Evolutionary conservation across 2,113 vertebrate genomes (phyloP).

Genomic region (Cygnus atratus): DNA sequence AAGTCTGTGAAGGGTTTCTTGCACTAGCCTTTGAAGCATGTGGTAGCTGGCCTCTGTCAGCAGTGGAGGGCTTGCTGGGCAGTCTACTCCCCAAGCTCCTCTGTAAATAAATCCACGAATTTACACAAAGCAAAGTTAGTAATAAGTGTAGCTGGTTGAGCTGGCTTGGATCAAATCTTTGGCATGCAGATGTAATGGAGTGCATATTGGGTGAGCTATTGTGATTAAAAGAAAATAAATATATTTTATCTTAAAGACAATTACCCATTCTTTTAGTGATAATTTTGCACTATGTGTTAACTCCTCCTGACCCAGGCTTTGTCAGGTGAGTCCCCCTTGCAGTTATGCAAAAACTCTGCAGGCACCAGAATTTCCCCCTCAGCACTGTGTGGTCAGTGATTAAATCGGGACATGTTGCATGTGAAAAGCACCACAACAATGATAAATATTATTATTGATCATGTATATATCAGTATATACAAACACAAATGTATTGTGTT

Average conservation of each 20-base stretch:
- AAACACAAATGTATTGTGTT: constrained; percentile 30
- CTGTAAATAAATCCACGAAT: constrained; percentile 32
- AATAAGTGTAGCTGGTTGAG: background rate
- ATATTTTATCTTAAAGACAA: constrained; percentile 5
- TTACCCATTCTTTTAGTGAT: background rate
- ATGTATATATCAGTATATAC: constrained; percentile 13
- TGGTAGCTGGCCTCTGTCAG: background rate
- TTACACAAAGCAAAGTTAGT: constrained; percentile 34
- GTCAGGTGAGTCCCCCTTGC: background rate
- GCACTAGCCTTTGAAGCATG: background rate
- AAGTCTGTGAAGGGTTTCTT: background rate
- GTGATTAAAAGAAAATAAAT: constrained; percentile 11
- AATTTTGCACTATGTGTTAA: background rate
- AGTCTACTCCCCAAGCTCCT: background rate
- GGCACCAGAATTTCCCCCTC: background rate
- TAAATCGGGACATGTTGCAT: background rate
- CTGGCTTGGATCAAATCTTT: background rate
- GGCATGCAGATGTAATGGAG: background rate
- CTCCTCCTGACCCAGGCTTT: background rate
- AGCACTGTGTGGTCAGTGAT: background rate
- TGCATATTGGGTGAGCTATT: background rate
- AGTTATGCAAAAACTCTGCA: background rate
- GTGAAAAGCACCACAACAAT: background rate
- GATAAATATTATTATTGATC: constrained; percentile 53
- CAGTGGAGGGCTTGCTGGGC: constrained; percentile 12